Conservation (phyloP, 2,113 vertebrate species). For the Natator depressus region DNA sequence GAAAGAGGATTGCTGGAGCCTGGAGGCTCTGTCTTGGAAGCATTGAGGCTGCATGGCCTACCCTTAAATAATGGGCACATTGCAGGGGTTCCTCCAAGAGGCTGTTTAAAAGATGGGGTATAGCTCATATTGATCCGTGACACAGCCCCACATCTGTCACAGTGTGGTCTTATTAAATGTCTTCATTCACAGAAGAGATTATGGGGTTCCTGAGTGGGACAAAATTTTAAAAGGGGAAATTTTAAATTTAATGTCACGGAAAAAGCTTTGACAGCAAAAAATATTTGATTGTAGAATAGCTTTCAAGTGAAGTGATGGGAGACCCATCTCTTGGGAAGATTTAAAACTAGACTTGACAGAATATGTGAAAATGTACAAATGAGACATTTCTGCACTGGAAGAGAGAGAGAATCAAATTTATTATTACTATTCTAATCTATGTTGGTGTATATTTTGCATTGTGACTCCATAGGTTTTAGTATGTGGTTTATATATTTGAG, state of each 20-base stretch:
- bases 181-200: background rate
- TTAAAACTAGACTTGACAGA: background rate
- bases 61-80: background rate
- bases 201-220: accelerated
- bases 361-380: background rate
- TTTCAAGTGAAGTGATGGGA: background rate
- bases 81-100: background rate
- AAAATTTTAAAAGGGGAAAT: background rate
- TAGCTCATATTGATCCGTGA: background rate
- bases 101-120: background rate
- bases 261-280: background rate
- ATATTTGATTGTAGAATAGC: background rate
- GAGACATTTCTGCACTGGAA: background rate
- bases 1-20: background rate
- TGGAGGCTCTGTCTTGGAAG: background rate
- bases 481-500: background rate
- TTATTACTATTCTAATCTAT: background rate
- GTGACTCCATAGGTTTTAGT: background rate
- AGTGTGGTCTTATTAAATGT: background rate
- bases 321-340: background rate
- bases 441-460: background rate
- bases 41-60: background rate
- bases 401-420: background rate
- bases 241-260: background rate
- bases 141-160: background rate